Base-by-base conservation (phyloP, 2,888 invertebrate genomes). In the Nudaria mundana region DNA sequence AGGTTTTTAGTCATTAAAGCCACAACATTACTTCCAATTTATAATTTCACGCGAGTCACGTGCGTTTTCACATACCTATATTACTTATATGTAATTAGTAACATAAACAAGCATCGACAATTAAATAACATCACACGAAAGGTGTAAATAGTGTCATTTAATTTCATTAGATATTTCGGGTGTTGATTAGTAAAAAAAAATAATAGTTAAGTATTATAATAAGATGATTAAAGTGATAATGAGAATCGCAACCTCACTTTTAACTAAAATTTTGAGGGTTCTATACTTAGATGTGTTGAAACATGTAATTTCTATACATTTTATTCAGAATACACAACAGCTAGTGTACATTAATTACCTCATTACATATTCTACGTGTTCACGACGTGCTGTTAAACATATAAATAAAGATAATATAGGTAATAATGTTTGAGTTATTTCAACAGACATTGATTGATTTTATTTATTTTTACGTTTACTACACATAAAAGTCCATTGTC, bases 141-240 rank as follows among this genome's bases (percentile, higher is more conserved):
- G 18, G 38, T 26, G 10, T 20, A 25, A 39, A 22, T 28, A 42
- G 56, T 51, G 35, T n/a, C n/a, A 44, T 56, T 52, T 18, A 31
- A 44, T 52, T 58, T 28, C 28, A 31, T 40, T 33, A 29, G n/a
- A n/a, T n/a, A n/a, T n/a, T n/a, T n/a, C n/a, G n/a, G n/a, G n/a
- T n/a, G n/a, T n/a, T n/a, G n/a, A n/a, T n/a, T n/a, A n/a, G n/a
- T n/a, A n/a, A n/a, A n/a, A n/a, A n/a, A n/a, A n/a, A n/a, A n/a
- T n/a, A n/a, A n/a, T n/a, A n/a, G n/a, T n/a, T n/a, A n/a, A n/a
- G n/a, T n/a, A n/a, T n/a, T n/a, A n/a, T n/a, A n/a, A n/a, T 31
- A 15, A 3, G 40, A 37, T 49, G 38, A 60, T 63, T 60, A 43
- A 62, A 57, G 52, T 52, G 48, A 14, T 48, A 56, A 56, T 58